Conservation (phyloP, 2,113 vertebrate genomes). For the Dasyprocta punctata region DNA sequence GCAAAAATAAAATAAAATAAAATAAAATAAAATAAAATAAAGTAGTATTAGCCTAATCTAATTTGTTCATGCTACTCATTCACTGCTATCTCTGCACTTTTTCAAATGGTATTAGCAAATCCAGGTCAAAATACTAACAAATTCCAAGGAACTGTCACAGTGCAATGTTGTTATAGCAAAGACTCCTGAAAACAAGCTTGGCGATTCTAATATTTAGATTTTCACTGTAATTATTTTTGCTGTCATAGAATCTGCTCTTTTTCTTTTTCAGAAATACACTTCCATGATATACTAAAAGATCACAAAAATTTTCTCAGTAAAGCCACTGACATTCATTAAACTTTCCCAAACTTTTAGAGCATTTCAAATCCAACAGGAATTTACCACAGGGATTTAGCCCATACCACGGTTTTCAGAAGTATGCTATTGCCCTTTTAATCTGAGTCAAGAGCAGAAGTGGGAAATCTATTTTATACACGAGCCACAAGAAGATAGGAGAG, state of each 20-base stretch:
- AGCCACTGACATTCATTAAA: constrained; percentile 9
- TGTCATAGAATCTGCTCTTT: not conserved
- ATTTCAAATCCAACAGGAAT: constrained; percentile 30
- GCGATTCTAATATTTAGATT: not conserved
- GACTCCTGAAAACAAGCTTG: constrained; percentile 18
- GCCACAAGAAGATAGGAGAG: constrained; percentile 28
- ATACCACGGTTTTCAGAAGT: constrained; percentile 36
- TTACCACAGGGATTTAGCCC: constrained; percentile 18
- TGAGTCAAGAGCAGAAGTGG: constrained; percentile 46
- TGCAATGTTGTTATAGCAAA: not conserved
- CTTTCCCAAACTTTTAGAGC: not conserved
- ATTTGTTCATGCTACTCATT: not conserved
- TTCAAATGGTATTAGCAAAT: constrained; percentile 45
- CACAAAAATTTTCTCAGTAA: not conserved
- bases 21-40: not conserved
- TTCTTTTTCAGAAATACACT: constrained; percentile 32
- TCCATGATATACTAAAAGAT: constrained; percentile 3
- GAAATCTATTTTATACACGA: constrained; percentile 33
- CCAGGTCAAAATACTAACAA: constrained; percentile 43
- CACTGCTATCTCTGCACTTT: not conserved
- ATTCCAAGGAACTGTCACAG: not conserved
- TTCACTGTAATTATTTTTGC: not conserved
- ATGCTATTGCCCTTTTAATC: constrained; percentile 11
- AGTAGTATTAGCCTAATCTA: not conserved
- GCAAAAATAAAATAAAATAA: not conserved